phyloP scores from a whole-genome alignment of 2,888 invertebrate species.

The Drosophila kambysellisi region DNA sequence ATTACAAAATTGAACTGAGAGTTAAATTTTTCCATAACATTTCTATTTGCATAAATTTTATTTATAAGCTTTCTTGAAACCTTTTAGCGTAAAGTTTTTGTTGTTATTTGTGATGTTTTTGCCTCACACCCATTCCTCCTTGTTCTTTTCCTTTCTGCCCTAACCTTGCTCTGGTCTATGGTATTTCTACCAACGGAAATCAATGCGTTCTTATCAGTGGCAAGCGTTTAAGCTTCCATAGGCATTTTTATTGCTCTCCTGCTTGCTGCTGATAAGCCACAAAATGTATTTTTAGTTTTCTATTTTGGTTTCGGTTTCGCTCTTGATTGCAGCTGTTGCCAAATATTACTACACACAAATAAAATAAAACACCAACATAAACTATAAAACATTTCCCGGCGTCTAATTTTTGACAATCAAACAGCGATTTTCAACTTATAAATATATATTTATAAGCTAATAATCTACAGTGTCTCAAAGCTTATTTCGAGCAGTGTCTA shows the following conservation, averaged over 20 bases:
- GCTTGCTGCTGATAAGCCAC: constrained; percentile 39
- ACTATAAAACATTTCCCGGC: constrained; percentile 7
- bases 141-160: not conserved
- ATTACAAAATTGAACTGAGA: not conserved
- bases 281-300: constrained; percentile 47
- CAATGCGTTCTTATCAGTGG: constrained; percentile 33
- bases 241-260: constrained; percentile 29
- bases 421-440: no score
- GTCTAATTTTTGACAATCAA: not conserved
- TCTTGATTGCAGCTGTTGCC: constrained; percentile 24
- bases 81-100: not conserved
- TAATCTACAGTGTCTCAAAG: no score
- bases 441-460: no score
- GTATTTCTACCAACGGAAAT: not conserved
- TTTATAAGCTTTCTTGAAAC: not conserved
- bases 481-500: no score
- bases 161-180: not conserved
- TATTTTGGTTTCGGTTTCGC: constrained; percentile 10
- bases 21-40: not conserved
- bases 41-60: not conserved
- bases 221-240: constrained; percentile 16
- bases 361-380: constrained; percentile 1
- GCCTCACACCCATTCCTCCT: not conserved
- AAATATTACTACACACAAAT: constrained; percentile 7
- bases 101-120: not conserved